Base-by-base conservation (phyloP, 1,140 invertebrate genomes). In the Periplaneta americana region DNA sequence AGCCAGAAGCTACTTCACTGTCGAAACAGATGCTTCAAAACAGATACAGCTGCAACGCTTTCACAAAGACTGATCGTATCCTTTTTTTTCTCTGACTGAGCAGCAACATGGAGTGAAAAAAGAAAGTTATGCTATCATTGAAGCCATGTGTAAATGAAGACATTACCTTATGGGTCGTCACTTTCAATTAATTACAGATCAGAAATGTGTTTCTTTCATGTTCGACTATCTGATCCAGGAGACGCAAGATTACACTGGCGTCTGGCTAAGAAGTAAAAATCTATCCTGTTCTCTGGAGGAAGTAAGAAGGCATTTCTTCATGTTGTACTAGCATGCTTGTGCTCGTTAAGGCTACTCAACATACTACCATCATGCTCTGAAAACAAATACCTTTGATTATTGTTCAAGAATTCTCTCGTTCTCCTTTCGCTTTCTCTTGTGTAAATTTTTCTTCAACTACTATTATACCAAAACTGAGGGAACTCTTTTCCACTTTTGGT, bases 371-470 rank as follows among this genome's bases (percentile, higher is more conserved):
- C 85, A n/a, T 39, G 31, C 28, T 80, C 83, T 18, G 80, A 78
- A 28, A 86, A 87, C 77, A 79, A 78, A 36, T 86, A 86, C 75
- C 11, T 32, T 76, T 86, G 10, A 86, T 83, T 18, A 79, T 86
- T 74, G 82, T 86, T 22, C 85, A 87, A 82, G 85, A 87, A 82
- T 87, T 82, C 78, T 87, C 85, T 13, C 79, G 86, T 75, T 87
- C 85, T 82, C 86, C 85, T 32, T 87, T 86, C 84, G 83, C 78
- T 66, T 84, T 84, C 77, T 82, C 80, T 35, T 85, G 84, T 82
- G 34, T 76, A 22, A 79, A 84, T 83, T 82, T 84, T 75, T 84
- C 57, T 74, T 10, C 81, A 74, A 36, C 77, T 9, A 82, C 83
- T 57, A 83, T 86, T n/a, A 83, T 31, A 34, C 86, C 17, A n/a